These are phyloP conservation scores for Caenorhabditis sp. DNA, from an alignment of 2,888 invertebrate species.

Conservation along the genomic window DNA sequence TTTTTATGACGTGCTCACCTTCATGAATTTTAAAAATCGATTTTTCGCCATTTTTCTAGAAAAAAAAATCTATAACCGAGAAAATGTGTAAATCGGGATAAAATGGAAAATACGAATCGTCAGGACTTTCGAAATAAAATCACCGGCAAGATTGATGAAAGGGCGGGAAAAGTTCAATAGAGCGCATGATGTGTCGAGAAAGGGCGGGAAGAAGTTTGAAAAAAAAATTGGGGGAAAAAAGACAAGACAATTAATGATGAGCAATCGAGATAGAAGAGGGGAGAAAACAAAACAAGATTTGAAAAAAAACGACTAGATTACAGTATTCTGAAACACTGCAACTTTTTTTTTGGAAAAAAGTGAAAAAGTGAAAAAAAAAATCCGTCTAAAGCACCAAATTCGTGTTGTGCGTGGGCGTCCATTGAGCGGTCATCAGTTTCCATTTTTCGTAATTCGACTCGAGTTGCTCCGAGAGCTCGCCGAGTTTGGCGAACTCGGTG, in stretches of 20 bases:
- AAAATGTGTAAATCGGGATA: not conserved
- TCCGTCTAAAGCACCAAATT: constrained; percentile 52
- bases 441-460: constrained; percentile 82
- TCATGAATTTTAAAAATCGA: too few species aligned
- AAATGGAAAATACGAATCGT: constrained; percentile 16
- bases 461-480: constrained; percentile 77
- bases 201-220: too few species aligned
- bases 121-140: not conserved
- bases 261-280: not conserved
- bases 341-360: constrained; percentile 3
- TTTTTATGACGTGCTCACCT: too few species aligned
- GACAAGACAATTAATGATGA: not conserved
- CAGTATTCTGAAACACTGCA: too few species aligned
- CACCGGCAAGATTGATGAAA: constrained; percentile 47
- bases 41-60: too few species aligned
- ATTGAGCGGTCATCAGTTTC: constrained; percentile 76
- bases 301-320: constrained; percentile 10
- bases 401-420: constrained; percentile 79
- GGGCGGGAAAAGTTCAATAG: constrained; percentile 15
- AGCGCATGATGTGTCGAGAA: not conserved
- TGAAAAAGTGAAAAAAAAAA: not conserved
- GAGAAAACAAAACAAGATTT: not conserved
- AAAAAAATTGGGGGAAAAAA: not conserved
- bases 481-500: constrained; percentile 86
- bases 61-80: too few species aligned